phyloP scores from a whole-genome alignment of 2,113 vertebrate species.

The Pedetes capensis region DNA sequence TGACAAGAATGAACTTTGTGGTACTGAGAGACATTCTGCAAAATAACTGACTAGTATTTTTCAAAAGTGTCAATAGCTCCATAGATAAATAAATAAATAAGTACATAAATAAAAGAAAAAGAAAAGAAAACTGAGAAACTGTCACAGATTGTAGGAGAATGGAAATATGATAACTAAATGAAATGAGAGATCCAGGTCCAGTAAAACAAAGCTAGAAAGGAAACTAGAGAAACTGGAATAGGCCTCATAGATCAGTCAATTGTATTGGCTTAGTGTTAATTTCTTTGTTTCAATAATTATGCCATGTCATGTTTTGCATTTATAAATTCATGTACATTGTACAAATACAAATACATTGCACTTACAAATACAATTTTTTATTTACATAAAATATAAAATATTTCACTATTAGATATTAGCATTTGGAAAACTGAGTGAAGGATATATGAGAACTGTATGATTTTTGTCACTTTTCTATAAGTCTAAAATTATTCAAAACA shows the following conservation, averaged over 20 bases:
- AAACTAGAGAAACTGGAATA: constrained; percentile 1
- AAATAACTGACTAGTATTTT: background rate
- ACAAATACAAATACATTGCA: too few species aligned
- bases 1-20: too few species aligned
- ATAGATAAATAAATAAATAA: background rate
- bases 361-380: background rate
- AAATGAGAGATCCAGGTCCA: background rate
- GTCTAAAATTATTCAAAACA: constrained; percentile 13
- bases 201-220: background rate
- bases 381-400: background rate
- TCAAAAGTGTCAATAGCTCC: background rate
- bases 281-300: background rate
- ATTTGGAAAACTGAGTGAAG: background rate
- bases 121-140: background rate
- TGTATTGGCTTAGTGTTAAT: background rate
- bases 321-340: background rate
- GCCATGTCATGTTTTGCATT: background rate
- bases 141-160: background rate
- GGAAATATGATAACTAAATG: background rate
- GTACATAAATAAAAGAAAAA: too few species aligned
- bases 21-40: background rate
- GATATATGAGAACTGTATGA: background rate
- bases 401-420: constrained; percentile 6
- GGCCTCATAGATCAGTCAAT: background rate
- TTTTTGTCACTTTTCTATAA: constrained; percentile 12